Evolutionary conservation across 2,888 invertebrate species (phyloP), one percentile per base, ranked within the genome.

Genomic region (Aporophyla lueneburgensis): DNA sequence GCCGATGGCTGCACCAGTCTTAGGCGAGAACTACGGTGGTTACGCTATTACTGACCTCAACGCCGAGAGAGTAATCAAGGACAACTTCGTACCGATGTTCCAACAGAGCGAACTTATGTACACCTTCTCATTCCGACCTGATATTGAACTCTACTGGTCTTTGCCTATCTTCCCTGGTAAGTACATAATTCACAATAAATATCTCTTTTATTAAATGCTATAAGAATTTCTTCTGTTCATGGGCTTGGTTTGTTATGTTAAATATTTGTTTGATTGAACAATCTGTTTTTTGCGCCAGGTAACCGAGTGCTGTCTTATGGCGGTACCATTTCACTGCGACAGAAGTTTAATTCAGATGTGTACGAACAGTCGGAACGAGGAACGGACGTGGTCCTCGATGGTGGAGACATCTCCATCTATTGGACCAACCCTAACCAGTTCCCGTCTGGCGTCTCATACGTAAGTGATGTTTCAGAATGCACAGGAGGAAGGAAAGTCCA

Each of bases 251-350:
- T 24, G 14, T 49, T 24, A 27, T 54, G 27, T 54, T 19, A 54
- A 66, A 67, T n/a, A 67, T 73, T 73, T 24, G 27, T 73, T 27
- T 46, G 12, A 46, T 61, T 33, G 4, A 56, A 49, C 14, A 4
- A 24, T n/a, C 14, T 24, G 5, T 19, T 21, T 56, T 4, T 80
- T 61, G 63, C 10, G 5, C 33, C 81, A 91, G 98, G 98, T 61
- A 98, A 98, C 90, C 97, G 98, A 95, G 97, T 99, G 12, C 97
- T 98, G 75, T 99, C 99, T 0, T 99, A 99, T 91, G 99, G 99
- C 0, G 99, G 99, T 0, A 97, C 97, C 71, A 93, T 99, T 9
- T 97, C 97, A 24, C 97, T 99, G 80, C 98, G 97, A 0, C 97
- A 99, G 88, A 97, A 97, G 76, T 98, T 98, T 87, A 96, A 97